Base-by-base conservation (phyloP, 1,140 invertebrate genomes). In the Anoplolepis gracilipes region DNA sequence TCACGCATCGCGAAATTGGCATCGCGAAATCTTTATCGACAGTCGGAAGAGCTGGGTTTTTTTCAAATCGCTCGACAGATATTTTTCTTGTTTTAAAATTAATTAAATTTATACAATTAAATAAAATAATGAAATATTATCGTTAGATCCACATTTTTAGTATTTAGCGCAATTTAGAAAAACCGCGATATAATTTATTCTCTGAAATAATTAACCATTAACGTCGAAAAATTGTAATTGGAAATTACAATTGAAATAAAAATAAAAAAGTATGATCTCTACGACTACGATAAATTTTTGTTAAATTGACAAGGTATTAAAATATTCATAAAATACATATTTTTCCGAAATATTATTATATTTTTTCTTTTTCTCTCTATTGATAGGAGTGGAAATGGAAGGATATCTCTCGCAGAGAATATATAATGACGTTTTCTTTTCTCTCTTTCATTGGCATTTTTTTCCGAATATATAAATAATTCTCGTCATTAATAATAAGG, bases 1-100 rank as follows among this genome's bases (percentile, higher is more conserved):
- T 82, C n/a, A 39, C 53, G 19, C 11, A 30, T 61, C 36, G 4
- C 53, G n/a, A 82, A 82, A 82, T 72, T 82, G 78, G 36, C 67
- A 61, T 59, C 11, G 67, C 53, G 67, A 22, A 42, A 1, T n/a
- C 13, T 46, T 46, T 59, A 46, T 82, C 65, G 53, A 46, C 30
- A 61, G 22, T 57, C 62, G 46, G 39, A 55, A 79, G 19, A 8
- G n/a, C 5, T 30, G 3, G 25, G 11, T 65, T 78, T n/a, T n/a
- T n/a, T 42, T 11, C 2, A 72, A 70, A 72, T 57, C 16, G 33
- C 7, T 81, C 19, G 22, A 10, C n/a, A 6, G 19, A 10, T 13
- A 81, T n/a, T 22, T 59, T 46, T 59, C 28, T 59, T 72, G 3
- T n/a, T n/a, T 5, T 10, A 1, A 28, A 53, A 67, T 79, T 19